Base-by-base conservation (phyloP, 2,888 invertebrate genomes). In the Callyntrura guangdongensis region DNA sequence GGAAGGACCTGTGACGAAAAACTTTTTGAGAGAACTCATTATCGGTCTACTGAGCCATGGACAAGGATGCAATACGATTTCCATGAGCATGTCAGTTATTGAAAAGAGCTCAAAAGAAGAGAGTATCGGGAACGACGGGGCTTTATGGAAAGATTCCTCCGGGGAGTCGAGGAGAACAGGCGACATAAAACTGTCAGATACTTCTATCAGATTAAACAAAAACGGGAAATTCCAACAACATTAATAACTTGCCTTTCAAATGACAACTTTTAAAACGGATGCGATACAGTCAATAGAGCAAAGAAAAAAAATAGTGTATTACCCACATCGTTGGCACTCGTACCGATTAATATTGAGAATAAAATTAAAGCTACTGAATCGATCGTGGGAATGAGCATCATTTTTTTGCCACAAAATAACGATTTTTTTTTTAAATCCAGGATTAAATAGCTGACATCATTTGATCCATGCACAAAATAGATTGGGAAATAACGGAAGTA, bases 21-120 rank as follows among this genome's bases (percentile, higher is more conserved):
- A 86, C 17, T 86, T 77, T 49, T 86, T 86, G 8, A 86, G 61
- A 0, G 86, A 86, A 4, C 53, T 45, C 86, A 86, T 79, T 1
- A 86, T 3, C 0, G 86, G 86, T 17, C 86, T 59, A 25, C 56
- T 86, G 47, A 77, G 77, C 8, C 22, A 64, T 9, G 49, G n/a
- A 47, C 86, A 86, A n/a, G 86, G 86, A 11, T 77, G 27, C 45
- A 86, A 14, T 0, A 47, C 25, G 4, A 86, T 74, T 77, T 86
- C 86, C 45, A 86, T 59, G 0, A 86, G 14, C 9, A 86, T 59
- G 64, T 86, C 86, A 1, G 86, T 86, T 1, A 86, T 45, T 0
- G 61, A 72, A 20, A 61, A 86, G 12, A 86, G 27, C 49, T 86
- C 86, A 25, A 53, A 77, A n/a, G 77, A 77, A n/a, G 77, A 77